phyloP scores from a whole-genome alignment of 1,140 invertebrate species.

The Bombus impatiens region DNA sequence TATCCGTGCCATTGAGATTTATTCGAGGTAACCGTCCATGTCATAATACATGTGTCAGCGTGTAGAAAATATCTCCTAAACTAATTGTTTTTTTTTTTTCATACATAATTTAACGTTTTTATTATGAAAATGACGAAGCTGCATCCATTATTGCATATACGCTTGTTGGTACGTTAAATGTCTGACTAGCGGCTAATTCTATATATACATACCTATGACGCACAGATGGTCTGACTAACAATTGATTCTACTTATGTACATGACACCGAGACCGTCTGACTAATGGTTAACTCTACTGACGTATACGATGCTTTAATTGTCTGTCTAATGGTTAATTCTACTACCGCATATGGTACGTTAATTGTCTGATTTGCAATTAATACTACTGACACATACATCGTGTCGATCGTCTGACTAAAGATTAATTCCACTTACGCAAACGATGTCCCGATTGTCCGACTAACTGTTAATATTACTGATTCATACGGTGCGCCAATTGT shows the following conservation, averaged over 20 bases:
- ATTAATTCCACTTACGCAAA: not conserved
- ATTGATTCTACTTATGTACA: not conserved
- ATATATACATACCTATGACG: not conserved
- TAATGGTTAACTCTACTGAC: not conserved
- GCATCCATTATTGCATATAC: too few relatives aligned
- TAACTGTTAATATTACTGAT: not conserved
- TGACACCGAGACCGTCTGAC: not conserved
- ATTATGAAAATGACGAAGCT: too few relatives aligned
- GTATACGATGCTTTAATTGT: not conserved
- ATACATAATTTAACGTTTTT: not conserved
- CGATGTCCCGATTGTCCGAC: not conserved
- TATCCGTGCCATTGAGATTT: slow-evolving; percentile 53
- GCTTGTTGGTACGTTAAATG: not conserved
- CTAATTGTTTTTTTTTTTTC: not conserved
- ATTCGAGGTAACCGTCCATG: slow-evolving; percentile 35
- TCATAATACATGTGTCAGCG: too few relatives aligned
- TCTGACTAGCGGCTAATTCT: not conserved
- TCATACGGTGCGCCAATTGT: too few relatives aligned
- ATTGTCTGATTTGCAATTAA: not conserved
- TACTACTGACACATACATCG: not conserved
- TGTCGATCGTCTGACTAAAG: not conserved
- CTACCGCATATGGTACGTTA: not conserved
- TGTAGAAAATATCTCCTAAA: too few relatives aligned
- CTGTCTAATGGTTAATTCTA: not conserved
- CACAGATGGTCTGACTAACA: not conserved